Base-by-base conservation (phyloP, 2,797 vertebrate genomes). In the Syngnathus acus region DNA sequence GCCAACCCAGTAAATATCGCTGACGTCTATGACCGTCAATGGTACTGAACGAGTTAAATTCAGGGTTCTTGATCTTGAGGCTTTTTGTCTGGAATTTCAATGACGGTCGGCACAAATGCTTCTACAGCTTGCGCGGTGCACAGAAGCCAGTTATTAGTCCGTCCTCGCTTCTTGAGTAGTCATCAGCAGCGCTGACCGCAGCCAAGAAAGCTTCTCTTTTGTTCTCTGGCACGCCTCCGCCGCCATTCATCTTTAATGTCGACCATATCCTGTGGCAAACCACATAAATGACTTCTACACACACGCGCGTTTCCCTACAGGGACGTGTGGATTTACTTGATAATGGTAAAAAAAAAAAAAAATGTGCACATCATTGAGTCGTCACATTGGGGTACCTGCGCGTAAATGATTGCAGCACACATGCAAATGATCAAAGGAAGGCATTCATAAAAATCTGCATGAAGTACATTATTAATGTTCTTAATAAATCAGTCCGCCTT, bases 381-480 rank as follows among this genome's bases (percentile, higher is more conserved):
- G 66, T 67, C 77, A 62, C 9, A 65, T 75, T 83, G 73, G 21
- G 66, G 57, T 62, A 72, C 70, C 72, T n/a, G 65, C 6, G 43
- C 65, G 67, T 77, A 71, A 73, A 76, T 67, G 67, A 84, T 26
- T 53, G 71, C 83, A 85, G 87, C 87, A 83, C 70, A 84, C 76
- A 50, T 69, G 42, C 73, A 74, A 65, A 72, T 78, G 80, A 82
- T 88, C 73, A 88, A 83, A 87, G 72, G 66, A 83, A 82, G 66
- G 82, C 86, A 86, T 87, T 78, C 82, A 86, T 88, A 86, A 72
- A 80, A 86, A 82, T 83, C 43, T 72, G 6, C 62, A 69, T 72
- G 74, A 77, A 77, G 73, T 73, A 74, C 74, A 80, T 86, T 45
- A 42, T 42, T 61, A 61, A 62, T 32, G 61, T 69, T 66, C 65